Evolutionary conservation across 2,797 vertebrate species (phyloP).

Genomic region (Ctenopoma multispine): DNA sequence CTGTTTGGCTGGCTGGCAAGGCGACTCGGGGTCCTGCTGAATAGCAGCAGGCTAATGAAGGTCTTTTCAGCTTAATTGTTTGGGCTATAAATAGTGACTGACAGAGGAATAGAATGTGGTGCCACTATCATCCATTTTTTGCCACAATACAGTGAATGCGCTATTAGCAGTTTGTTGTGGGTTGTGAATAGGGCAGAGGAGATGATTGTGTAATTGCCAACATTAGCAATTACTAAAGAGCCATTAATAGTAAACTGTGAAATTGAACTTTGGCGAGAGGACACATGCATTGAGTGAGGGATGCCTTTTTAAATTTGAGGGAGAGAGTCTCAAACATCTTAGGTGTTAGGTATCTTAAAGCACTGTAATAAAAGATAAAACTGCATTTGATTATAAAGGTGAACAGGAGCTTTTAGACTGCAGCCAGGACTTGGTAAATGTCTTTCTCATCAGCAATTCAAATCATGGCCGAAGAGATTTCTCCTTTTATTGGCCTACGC

Average conservation of each 20-base stretch:
- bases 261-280: constrained; percentile 43
- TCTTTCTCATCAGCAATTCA: constrained; percentile 69
- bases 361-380: constrained; percentile 13
- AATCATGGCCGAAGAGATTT: constrained; percentile 59
- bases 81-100: constrained; percentile 85
- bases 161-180: constrained; percentile 54
- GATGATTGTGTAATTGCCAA: constrained; percentile 54
- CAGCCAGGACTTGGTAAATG: constrained; percentile 40
- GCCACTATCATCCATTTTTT: constrained; percentile 53
- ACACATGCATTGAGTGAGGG: constrained; percentile 19
- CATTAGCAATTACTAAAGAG: constrained; percentile 68
- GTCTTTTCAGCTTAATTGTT: constrained; percentile 86
- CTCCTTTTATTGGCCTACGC: constrained; percentile 26
- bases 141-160: constrained; percentile 49
- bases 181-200: constrained; percentile 57
- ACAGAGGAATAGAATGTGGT: constrained; percentile 55
- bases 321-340: constrained; percentile 26
- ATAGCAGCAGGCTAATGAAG: constrained; percentile 87
- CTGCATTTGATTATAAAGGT: constrained; percentile 43
- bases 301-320: constrained; percentile 15
- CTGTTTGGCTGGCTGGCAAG: constrained; percentile 85
- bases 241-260: constrained; percentile 55
- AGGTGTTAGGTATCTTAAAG: constrained; percentile 25
- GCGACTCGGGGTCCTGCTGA: constrained; percentile 81
- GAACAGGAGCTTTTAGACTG: constrained; percentile 48